Conservation (phyloP, 2,797 vertebrate species). For the Poecilia picta region DNA sequence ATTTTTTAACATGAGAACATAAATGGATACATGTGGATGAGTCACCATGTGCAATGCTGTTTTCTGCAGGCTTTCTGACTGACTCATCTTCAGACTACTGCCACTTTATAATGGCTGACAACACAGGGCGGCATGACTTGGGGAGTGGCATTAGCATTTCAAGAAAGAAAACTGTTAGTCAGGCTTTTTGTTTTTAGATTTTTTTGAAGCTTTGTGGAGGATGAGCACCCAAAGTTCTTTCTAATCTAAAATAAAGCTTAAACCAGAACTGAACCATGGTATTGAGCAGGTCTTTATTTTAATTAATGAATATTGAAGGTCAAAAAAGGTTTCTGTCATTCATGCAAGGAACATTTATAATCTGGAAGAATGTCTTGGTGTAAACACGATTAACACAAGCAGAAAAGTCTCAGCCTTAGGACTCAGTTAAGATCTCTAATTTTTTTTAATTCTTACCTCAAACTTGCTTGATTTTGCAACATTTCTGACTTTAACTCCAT, state of each 20-base stretch:
- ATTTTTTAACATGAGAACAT: not conserved
- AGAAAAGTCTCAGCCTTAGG: not conserved
- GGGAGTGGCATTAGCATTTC: not conserved
- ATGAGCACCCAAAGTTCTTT: not conserved
- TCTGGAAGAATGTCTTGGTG: not conserved
- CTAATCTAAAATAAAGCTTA: not conserved
- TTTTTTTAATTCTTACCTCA: slow-evolving; percentile 35
- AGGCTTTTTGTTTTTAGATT: not conserved
- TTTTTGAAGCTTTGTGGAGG: not conserved
- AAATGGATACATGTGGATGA: not conserved
- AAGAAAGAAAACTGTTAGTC: not conserved
- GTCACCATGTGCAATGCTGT: not conserved
- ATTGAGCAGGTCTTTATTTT: not conserved
- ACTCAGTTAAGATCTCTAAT: slow-evolving; percentile 8
- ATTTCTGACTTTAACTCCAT: slow-evolving; percentile 46
- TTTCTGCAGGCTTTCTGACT: not conserved
- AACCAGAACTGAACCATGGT: not conserved
- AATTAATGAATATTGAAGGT: not conserved
- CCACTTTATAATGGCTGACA: not conserved
- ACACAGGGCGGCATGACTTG: not conserved
- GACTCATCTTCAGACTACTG: not conserved
- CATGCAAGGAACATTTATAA: not conserved
- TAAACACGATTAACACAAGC: not conserved
- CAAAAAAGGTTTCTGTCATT: not conserved
- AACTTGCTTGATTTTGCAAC: not conserved